Conservation (phyloP, 2,797 vertebrate species). For the Sebastiscus tertius region DNA sequence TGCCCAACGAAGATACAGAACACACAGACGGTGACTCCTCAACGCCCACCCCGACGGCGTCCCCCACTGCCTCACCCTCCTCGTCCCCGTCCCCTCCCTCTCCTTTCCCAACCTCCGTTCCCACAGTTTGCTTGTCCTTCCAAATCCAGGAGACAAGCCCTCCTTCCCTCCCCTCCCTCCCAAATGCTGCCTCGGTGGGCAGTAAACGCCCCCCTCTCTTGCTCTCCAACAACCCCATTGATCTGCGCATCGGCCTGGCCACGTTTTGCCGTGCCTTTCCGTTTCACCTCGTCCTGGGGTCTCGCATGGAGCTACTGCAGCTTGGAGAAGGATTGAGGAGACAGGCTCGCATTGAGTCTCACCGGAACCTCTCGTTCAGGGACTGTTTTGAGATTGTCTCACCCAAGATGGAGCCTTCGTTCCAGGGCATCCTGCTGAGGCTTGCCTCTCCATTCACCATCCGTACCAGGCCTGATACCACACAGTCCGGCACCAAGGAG, state of each 20-base stretch:
- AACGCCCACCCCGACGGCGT: constrained; percentile 69
- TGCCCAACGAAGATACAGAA: constrained; percentile 82
- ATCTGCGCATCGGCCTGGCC: constrained; percentile 93
- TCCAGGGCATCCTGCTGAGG: constrained; percentile 91
- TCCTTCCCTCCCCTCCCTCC: constrained; percentile 51
- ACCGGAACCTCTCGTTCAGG: constrained; percentile 89
- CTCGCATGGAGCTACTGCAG: constrained; percentile 93
- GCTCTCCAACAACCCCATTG: constrained; percentile 88
- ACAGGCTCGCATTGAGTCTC: constrained; percentile 90
- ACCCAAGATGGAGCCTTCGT: constrained; percentile 92
- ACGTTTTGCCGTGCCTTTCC: constrained; percentile 98
- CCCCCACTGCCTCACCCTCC: constrained; percentile 75
- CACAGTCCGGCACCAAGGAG: constrained; percentile 89
- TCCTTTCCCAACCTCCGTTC: constrained; percentile 60
- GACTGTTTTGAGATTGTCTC: constrained; percentile 97
- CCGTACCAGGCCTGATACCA: constrained; percentile 88
- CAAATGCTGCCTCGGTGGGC: constrained; percentile 81
- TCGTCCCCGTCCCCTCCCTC: constrained; percentile 85
- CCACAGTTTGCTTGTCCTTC: constrained; percentile 76
- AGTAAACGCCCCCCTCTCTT: constrained; percentile 80
- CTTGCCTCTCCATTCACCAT: constrained; percentile 97
- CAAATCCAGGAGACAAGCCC: constrained; percentile 84
- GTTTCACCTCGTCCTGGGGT: constrained; percentile 95
- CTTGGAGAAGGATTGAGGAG: constrained; percentile 94
- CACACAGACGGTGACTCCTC: constrained; percentile 71